phyloP scores from a whole-genome alignment of 2,888 invertebrate genomes.

The Hofmannophila pseudospretella region DNA sequence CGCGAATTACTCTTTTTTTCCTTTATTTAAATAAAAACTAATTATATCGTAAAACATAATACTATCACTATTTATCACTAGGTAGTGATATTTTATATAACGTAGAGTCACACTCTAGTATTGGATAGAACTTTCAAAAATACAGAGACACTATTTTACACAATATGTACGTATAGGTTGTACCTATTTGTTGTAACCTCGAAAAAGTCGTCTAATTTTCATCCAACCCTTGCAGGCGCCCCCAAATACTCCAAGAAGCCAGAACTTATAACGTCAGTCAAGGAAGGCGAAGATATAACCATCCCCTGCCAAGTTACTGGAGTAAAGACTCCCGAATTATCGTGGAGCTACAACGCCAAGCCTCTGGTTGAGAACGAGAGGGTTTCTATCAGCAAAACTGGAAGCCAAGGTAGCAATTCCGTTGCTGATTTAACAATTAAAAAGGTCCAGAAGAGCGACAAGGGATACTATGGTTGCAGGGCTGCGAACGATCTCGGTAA shows the following conservation, averaged over 20 bases:
- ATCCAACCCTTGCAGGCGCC: conserved; percentile 42
- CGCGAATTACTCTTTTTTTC: too few species aligned
- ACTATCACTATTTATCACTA: too few species aligned
- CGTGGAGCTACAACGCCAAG: conserved; percentile 46
- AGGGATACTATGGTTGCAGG: conserved; percentile 56
- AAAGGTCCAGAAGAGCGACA: conserved; percentile 35
- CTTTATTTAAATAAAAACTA: too few species aligned
- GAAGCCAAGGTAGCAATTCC: conserved; percentile 12
- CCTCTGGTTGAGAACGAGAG: conserved; percentile 25
- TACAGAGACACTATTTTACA: too few species aligned
- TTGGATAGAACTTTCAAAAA: too few species aligned
- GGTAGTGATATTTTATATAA: too few species aligned
- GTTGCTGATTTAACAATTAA: conserved; percentile 40
- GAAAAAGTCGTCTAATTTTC: too few species aligned
- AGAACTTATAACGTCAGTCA: conserved; percentile 26
- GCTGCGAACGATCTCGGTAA: conserved; percentile 41
- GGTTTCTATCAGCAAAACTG: conserved; percentile 14
- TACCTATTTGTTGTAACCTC: too few species aligned
- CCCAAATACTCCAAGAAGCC: conserved; percentile 37
- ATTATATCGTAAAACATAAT: too few species aligned
- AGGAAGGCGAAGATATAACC: conserved; percentile 37
- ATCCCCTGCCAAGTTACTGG: conserved; percentile 46
- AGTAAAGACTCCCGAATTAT: conserved; percentile 23
- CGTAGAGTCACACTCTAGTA: too few species aligned
- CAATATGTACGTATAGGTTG: too few species aligned